Evolutionary conservation across 2,113 vertebrate species (phyloP).

Genomic region (Greenwoodochromis staneri): DNA sequence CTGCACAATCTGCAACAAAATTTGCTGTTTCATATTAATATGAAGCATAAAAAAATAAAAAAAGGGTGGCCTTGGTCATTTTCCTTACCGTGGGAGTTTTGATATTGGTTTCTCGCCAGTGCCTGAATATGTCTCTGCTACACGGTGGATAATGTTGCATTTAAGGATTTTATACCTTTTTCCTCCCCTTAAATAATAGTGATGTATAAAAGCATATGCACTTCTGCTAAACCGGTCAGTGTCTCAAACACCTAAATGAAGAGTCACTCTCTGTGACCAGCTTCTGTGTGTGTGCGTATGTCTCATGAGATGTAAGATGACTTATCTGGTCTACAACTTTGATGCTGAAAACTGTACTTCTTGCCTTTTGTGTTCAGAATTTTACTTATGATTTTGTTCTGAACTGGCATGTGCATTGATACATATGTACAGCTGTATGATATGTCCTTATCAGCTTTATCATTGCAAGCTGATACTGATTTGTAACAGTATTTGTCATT

Average conservation of each 20-base stretch:
- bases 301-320: slow-evolving; percentile 26
- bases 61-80: slow-evolving; percentile 70
- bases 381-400: slow-evolving; percentile 38
- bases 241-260: neutral
- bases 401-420: slow-evolving; percentile 46
- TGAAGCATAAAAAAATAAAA: slow-evolving; percentile 44
- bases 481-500: slow-evolving; percentile 53
- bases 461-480: slow-evolving; percentile 31
- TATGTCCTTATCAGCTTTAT: slow-evolving; percentile 24
- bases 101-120: slow-evolving; percentile 69
- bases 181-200: slow-evolving; percentile 4
- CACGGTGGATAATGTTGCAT: slow-evolving; percentile 38
- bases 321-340: neutral
- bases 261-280: neutral
- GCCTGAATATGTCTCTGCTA: slow-evolving; percentile 65
- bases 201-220: slow-evolving; percentile 30
- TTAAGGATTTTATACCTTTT: slow-evolving; percentile 47
- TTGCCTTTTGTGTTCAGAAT: slow-evolving; percentile 22
- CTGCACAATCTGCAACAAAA: slow-evolving; percentile 33
- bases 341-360: slow-evolving; percentile 23
- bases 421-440: slow-evolving; percentile 41
- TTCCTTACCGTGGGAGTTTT: slow-evolving; percentile 50
- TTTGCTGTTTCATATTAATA: slow-evolving; percentile 37
- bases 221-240: slow-evolving; percentile 18
- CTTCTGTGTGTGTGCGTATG: neutral